These are phyloP conservation scores for Drosophila saltans DNA, from an alignment of 1,140 invertebrate species.

Conservation along the genomic window DNA sequence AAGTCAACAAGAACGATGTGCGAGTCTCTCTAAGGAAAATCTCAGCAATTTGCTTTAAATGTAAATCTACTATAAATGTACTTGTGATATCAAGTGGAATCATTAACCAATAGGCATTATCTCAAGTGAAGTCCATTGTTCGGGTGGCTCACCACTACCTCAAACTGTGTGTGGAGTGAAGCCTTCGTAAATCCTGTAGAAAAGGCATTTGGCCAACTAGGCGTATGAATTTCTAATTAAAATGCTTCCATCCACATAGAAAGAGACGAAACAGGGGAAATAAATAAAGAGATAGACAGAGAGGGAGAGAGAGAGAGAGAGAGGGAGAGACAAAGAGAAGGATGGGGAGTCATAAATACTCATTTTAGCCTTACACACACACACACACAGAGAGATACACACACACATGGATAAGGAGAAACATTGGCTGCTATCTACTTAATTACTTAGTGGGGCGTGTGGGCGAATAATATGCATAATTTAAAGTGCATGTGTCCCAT, in stretches of 20 bases:
- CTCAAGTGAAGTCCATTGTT: conserved; percentile 30
- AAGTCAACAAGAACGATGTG: neutral
- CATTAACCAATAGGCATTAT: neutral
- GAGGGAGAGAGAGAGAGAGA: too few species aligned
- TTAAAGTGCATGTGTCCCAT: conserved; percentile 76
- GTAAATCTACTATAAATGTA: neutral
- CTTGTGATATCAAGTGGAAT: conserved; percentile 2
- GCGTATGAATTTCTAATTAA: conserved; percentile 72
- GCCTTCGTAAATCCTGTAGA: conserved; percentile 40
- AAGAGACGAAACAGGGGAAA: neutral
- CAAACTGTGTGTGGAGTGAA: conserved; percentile 14
- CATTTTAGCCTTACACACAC: conserved; percentile 50
- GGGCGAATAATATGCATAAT: conserved; percentile 72
- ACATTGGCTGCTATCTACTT: conserved; percentile 70
- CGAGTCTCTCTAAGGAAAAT: neutral
- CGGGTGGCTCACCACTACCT: too few species aligned
- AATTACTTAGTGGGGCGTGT: conserved; percentile 68
- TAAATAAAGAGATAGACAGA: too few species aligned
- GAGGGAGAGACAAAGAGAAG: too few species aligned
- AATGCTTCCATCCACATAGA: conserved; percentile 39
- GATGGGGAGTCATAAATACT: conserved; percentile 39
- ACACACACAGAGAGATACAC: neutral
- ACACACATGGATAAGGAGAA: conserved; percentile 22
- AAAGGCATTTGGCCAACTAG: conserved; percentile 44
- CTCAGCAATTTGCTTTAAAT: neutral